A percentile compares a stretch with the other conserved stretches of the same genome.
Conservation (phyloP, 2,113 vertebrate species). For the Cyprinodon tularosa region DNA sequence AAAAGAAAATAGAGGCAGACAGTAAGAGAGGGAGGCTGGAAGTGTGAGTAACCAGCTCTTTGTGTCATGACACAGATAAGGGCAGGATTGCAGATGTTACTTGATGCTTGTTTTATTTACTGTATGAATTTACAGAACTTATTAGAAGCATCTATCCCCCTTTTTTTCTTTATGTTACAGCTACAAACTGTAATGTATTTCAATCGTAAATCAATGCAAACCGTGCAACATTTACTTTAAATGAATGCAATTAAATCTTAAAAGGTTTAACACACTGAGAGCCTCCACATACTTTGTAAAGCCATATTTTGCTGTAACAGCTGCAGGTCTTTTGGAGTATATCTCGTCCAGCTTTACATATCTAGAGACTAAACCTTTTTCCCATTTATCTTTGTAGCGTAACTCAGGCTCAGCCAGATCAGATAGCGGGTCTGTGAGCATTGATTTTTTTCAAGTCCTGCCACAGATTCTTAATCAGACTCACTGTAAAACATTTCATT, state of each 20-base stretch:
- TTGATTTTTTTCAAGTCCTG: neutral
- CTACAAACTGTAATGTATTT: neutral
- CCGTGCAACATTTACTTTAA: no score
- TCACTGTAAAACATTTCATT: neutral
- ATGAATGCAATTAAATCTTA: no score
- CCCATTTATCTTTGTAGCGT: no score
- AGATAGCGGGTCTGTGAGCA: neutral
- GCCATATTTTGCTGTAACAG: no score
- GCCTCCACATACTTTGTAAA: no score
- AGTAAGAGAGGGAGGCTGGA: conserved; percentile 1
- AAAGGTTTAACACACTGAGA: neutral
- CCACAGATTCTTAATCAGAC: neutral
- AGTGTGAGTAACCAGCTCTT: conserved; percentile 11
- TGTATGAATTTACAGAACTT: neutral
- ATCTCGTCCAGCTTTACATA: no score
- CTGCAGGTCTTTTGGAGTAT: neutral
- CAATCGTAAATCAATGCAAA: no score
- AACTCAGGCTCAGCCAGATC: neutral
- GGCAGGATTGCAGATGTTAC: conserved; percentile 23
- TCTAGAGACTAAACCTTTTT: neutral
- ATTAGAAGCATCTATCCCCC: neutral
- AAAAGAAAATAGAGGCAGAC: neutral
- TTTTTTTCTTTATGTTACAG: neutral
- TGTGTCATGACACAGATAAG: conserved; percentile 29
- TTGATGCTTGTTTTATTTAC: conserved; percentile 5